Evolutionary conservation across 2,797 vertebrate genomes (phyloP).

Genomic region (Eleutherodactylus coqui): DNA sequence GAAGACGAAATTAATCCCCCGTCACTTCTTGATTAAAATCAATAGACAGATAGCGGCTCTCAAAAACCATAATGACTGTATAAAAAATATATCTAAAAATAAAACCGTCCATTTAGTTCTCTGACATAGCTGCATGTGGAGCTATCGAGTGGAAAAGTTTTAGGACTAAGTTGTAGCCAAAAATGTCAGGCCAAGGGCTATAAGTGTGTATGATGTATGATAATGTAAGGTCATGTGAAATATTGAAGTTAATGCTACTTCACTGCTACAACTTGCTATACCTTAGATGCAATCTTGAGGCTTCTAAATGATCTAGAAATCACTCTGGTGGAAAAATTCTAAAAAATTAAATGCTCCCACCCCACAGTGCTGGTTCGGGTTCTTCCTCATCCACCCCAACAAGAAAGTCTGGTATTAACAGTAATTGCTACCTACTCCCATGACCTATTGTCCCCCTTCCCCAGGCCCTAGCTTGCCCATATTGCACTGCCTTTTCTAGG

Average conservation of each 20-base stretch:
- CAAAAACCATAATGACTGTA: neutral
- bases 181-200: neutral
- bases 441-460: neutral
- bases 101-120: constrained; percentile 9
- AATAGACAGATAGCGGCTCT: constrained; percentile 17
- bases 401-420: neutral
- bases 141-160: neutral
- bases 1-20: neutral
- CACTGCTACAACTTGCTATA: neutral
- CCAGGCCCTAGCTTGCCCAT: neutral
- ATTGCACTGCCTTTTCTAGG: neutral
- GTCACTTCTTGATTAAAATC: constrained; percentile 35
- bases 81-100: constrained; percentile 9
- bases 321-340: neutral
- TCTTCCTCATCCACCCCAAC: neutral
- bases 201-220: neutral
- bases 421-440: neutral
- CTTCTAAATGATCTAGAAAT: neutral
- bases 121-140: constrained; percentile 8
- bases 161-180: neutral
- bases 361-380: neutral
- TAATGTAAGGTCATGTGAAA: neutral
- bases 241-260: neutral
- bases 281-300: neutral
- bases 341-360: neutral